A percentile compares a stretch with the other conserved stretches of the same genome.
Conservation (phyloP, 2,113 vertebrate species). For the Poecilia latipinna region DNA sequence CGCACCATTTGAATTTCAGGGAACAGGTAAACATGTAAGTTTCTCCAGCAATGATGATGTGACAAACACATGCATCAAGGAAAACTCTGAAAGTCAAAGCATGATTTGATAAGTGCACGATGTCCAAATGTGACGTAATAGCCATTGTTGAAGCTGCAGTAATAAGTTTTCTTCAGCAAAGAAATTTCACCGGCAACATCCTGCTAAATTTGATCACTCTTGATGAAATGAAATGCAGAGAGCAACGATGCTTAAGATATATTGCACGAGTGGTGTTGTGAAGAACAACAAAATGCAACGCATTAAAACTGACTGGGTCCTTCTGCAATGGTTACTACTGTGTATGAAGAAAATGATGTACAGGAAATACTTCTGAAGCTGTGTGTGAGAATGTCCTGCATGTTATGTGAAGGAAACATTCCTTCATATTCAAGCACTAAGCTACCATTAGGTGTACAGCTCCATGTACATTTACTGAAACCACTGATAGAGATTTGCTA, state of each 20-base stretch:
- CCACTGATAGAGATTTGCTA: too few species aligned
- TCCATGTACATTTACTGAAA: neutral
- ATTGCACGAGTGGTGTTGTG: neutral
- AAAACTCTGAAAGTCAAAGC: conserved; percentile 43
- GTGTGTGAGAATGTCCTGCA: conserved; percentile 62
- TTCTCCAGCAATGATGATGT: conserved; percentile 60
- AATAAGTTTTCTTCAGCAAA: too few species aligned
- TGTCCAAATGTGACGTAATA: conserved; percentile 39
- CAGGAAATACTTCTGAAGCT: conserved; percentile 35
- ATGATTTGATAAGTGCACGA: conserved; percentile 66
- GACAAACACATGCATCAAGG: conserved; percentile 57
- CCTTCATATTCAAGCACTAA: neutral
- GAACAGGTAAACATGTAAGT: conserved; percentile 67
- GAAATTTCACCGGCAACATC: too few species aligned
- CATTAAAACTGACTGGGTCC: conserved; percentile 27
- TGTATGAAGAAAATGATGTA: conserved; percentile 15
- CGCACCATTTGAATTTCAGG: conserved; percentile 64
- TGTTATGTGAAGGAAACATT: conserved; percentile 32
- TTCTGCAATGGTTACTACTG: conserved; percentile 71
- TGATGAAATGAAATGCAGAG: neutral
- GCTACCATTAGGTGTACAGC: neutral
- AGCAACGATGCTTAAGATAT: neutral
- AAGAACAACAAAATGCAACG: neutral
- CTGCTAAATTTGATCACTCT: neutral
- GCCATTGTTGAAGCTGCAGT: conserved; percentile 70